These are phyloP conservation scores for Eupithecia subumbrata DNA, from an alignment of 2,888 invertebrate genomes.

Conservation along the genomic window DNA sequence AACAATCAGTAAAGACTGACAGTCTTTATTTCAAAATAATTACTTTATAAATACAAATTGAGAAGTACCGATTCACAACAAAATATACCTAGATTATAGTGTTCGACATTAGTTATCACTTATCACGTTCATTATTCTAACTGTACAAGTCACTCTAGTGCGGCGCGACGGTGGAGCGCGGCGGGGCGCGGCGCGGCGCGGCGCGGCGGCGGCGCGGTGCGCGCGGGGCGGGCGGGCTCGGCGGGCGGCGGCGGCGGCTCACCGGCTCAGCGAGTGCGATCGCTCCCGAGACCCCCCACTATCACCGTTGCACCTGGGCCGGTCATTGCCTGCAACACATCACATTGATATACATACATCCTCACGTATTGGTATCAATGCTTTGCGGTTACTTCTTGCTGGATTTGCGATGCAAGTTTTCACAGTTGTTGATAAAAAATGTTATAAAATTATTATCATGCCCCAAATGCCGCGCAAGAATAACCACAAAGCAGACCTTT, in stretches of 20 bases:
- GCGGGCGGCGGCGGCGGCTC: conserved; percentile 69
- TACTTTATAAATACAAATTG: conserved; percentile 83
- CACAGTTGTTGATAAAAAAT: not conserved
- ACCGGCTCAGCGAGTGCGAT: conserved; percentile 88
- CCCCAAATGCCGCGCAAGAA: not conserved
- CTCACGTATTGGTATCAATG: not conserved
- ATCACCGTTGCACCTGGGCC: conserved; percentile 70
- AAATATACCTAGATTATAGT: conserved; percentile 78
- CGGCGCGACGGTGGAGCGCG: conserved; percentile 38
- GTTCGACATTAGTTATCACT: conserved; percentile 80
- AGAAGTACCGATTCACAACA: conserved; percentile 83
- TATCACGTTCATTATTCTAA: conserved; percentile 73
- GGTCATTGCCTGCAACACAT: conserved; percentile 72
- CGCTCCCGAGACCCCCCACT: conserved; percentile 72
- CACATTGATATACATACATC: not conserved
- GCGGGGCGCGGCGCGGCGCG: conserved; percentile 41
- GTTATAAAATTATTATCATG: not conserved
- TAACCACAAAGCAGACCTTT: conserved; percentile 22
- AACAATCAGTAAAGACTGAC: conserved; percentile 64
- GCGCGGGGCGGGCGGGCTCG: conserved; percentile 34
- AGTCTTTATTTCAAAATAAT: conserved; percentile 81
- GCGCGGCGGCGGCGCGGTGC: conserved; percentile 41
- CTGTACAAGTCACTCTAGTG: conserved; percentile 64
- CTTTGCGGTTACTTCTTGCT: conserved; percentile 5
- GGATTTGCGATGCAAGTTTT: not conserved